Conservation (phyloP, 53 echinoderm and acorn worm species). For the Echinarachnius parma region DNA sequence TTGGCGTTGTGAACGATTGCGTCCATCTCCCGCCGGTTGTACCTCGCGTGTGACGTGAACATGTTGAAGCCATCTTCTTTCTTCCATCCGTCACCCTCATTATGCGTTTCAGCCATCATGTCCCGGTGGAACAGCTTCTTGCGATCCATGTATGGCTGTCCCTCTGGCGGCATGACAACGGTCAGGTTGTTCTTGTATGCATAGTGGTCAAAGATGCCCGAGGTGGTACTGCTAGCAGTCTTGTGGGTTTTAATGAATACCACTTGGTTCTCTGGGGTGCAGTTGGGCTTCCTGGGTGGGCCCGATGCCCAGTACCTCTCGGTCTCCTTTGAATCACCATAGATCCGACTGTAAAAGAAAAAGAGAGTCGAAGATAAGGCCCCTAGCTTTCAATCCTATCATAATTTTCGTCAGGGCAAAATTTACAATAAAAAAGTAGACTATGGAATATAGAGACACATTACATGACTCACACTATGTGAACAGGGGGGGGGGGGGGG, state of each 20-base stretch:
- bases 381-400: no score
- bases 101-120: conserved; percentile 22
- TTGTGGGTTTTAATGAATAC: conserved; percentile 43
- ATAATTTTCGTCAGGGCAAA: no score
- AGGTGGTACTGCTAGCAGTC: conserved; percentile 32
- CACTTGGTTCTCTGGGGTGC: conserved; percentile 11
- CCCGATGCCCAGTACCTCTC: no score
- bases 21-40: conserved; percentile 57
- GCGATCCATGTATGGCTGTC: conserved; percentile 28
- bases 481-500: no score
- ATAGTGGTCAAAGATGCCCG: conserved; percentile 21
- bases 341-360: no score
- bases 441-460: no score
- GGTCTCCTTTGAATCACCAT: no score
- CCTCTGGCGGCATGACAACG: conserved; percentile 11
- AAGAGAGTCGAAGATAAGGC: no score
- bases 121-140: conserved; percentile 22
- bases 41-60: conserved; percentile 55
- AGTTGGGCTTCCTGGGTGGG: no score
- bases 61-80: conserved; percentile 50
- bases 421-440: no score
- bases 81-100: conserved; percentile 24
- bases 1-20: conserved; percentile 45
- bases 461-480: no score
- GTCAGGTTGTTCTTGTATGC: conserved; percentile 30